phyloP scores from a whole-genome alignment of 2,888 invertebrate genomes.

The Xylota segnis region DNA sequence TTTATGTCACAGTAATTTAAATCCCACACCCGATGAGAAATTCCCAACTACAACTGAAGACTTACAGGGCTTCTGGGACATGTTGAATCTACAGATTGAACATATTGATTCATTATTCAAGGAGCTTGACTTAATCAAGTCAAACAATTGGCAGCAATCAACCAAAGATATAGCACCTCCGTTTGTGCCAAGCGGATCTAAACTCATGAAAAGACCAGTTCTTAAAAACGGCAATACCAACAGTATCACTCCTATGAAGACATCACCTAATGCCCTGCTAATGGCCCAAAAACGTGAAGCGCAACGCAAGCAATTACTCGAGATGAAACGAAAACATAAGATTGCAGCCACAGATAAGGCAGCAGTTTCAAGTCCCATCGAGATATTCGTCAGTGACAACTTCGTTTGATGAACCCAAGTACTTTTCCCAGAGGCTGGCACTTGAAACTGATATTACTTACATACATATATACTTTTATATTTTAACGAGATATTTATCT shows the following conservation, averaged over 20 bases:
- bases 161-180: constrained; percentile 60
- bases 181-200: constrained; percentile 60
- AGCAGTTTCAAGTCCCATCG: constrained; percentile 42
- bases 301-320: constrained; percentile 91
- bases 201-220: constrained; percentile 53
- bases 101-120: constrained; percentile 91
- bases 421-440: constrained; percentile 67
- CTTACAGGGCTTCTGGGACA: constrained; percentile 97
- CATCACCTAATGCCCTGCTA: constrained; percentile 75
- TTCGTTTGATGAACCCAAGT: constrained; percentile 43
- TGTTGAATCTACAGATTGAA: constrained; percentile 95
- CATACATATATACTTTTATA: constrained; percentile 42
- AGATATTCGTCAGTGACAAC: constrained; percentile 67
- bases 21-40: constrained; percentile 89
- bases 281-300: constrained; percentile 87
- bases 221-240: constrained; percentile 38
- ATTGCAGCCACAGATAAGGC: constrained; percentile 59
- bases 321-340: constrained; percentile 82
- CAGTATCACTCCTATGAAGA: constrained; percentile 27
- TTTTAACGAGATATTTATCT: constrained; percentile 55
- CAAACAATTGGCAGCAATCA: constrained; percentile 89
- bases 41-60: constrained; percentile 94
- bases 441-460: constrained; percentile 56
- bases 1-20: constrained; percentile 87
- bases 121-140: constrained; percentile 87